Base-by-base conservation (phyloP, 2,797 vertebrate genomes). In the Danio kyathit region DNA sequence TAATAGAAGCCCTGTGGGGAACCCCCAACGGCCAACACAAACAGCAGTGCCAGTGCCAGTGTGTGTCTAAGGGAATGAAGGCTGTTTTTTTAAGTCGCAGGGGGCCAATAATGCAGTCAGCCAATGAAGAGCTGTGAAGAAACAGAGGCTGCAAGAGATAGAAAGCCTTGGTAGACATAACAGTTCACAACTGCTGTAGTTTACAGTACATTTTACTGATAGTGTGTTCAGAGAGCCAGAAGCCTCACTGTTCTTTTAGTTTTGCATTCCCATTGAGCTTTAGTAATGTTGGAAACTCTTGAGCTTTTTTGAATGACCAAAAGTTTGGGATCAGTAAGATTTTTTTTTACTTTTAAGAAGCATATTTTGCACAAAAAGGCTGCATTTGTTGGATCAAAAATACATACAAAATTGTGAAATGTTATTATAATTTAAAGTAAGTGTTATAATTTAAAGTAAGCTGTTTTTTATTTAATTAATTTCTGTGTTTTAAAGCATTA, bases 1-100 rank as follows among this genome's bases (percentile, higher is more conserved):
- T 86, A 90, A 87, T 83, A 82, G 84, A 74, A 69, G 61, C 85
- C 89, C 86, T 83, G 71, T 70, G 74, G 89, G 82, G 84, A 87
- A 81, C 83, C 74, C 83, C 84, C 83, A 80, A 85, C 78, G 79
- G 75, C 76, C 74, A 86, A 88, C 82, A 88, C 85, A 87, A 73
- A 86, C 86, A 85, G 29, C 66, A 67, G 78, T 81, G 81, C 78
- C 56, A 85, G 78, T 69, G 66, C 65, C 80, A 79, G 60, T 81
- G 56, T 79, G 80, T 71, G 78, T 83, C 14, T 83, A 67, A 79
- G 81, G 38, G 64, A 72, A 61, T 78, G 59, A 61, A 67, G 60
- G 80, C 71, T 83, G 79, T 83, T 72, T 70, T 82, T 74, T 84
- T 79, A 74, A 83, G n/a, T 69, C 38, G 78, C 72, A 66, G 79